Evolutionary conservation across 2,797 vertebrate genomes (phyloP), one percentile per base, ranked within the genome.

Genomic region (Hypotaenidia okinawae): DNA sequence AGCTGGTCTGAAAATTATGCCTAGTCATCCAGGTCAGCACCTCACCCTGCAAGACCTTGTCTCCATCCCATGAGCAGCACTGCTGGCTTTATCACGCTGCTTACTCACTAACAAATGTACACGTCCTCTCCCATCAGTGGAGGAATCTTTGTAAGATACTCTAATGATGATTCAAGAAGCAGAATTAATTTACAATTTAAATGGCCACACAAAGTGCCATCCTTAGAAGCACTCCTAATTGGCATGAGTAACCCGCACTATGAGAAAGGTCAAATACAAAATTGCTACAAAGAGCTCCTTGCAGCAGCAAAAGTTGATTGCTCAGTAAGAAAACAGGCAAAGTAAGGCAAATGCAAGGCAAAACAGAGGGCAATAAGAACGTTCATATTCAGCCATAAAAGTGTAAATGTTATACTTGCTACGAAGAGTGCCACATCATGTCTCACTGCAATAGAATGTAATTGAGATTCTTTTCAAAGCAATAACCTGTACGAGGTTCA

Each of bases 111-210:
- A n/a, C 28, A 80, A 85, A 79, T 1, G 6, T 37, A 74, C n/a
- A 64, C 23, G 18, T 17, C 32, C 54, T 75, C 63, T 62, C 67
- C 66, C 82, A 61, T 37, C 51, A 75, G 25, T 27, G 35, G 41
- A 74, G 35, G 35, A 85, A 85, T 47, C 55, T 80, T 87, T 67
- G 24, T 59, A 62, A 86, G 74, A 49, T 63, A 33, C 32, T 87
- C 62, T 51, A 67, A 41, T 2, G 6, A 91, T 77, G 67, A 67
- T 43, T 89, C 88, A 93, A 51, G 49, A 59, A 74, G 27, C 10
- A 67, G 81, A 94, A 95, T 85, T 90, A 80, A 89, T 84, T 94
- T 74, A 43, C 68, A 77, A 25, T 39, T 94, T 83, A 79, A 86
- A 57, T 21, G 64, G 39, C 25, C 66, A 67, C 41, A 80, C 11